phyloP scores from a whole-genome alignment of 2,888 invertebrate species.

The Andrena dorsata region DNA sequence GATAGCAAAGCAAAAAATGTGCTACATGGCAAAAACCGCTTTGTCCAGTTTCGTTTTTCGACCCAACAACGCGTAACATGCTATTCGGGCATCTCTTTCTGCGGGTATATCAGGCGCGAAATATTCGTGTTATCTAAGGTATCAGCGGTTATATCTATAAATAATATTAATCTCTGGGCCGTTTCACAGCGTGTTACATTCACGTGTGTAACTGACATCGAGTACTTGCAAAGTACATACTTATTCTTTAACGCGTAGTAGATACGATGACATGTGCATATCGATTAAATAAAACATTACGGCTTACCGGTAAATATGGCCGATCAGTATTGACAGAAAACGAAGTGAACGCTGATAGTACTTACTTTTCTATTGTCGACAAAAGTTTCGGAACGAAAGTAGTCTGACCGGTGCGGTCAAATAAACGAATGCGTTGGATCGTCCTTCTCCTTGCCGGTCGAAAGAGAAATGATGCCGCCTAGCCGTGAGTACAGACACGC shows the following conservation, averaged over 20 bases:
- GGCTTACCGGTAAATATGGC: conserved; percentile 49
- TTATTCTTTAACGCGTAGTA: conserved; percentile 7
- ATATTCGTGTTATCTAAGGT: not conserved
- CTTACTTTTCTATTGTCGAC: conserved; percentile 39
- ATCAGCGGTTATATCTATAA: not conserved
- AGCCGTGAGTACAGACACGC: conserved; percentile 12
- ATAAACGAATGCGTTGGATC: not conserved
- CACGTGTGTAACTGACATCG: conserved; percentile 8
- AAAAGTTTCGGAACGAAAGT: not conserved
- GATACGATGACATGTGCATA: conserved; percentile 32
- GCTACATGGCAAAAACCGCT: not conserved
- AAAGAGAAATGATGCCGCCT: conserved; percentile 26
- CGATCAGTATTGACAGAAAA: conserved; percentile 7
- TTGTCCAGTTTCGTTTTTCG: conserved; percentile 7
- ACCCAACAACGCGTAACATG: not conserved
- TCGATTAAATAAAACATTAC: conserved; percentile 11
- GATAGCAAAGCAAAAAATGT: not conserved
- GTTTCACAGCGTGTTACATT: not conserved
- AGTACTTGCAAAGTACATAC: not conserved
- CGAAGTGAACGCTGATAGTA: not conserved
- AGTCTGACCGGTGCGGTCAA: not conserved
- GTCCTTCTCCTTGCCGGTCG: not conserved
- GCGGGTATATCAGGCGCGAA: not conserved
- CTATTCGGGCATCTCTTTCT: not conserved
- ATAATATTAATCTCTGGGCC: not conserved